These are phyloP conservation scores for Epinephelus coioides DNA, from an alignment of 2,797 vertebrate genomes.

Conservation along the genomic window DNA sequence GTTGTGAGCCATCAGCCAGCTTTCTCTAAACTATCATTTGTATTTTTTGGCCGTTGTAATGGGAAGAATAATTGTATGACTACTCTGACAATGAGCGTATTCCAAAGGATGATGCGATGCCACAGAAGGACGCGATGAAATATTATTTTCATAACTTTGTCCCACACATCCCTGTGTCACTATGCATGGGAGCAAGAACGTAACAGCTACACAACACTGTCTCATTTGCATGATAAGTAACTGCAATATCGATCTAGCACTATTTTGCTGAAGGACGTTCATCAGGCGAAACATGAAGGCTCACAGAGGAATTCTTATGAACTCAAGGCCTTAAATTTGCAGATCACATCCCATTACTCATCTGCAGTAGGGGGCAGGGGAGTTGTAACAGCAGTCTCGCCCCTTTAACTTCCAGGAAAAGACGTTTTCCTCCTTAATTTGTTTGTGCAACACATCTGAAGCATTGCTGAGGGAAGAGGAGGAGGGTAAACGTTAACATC, in stretches of 20 bases:
- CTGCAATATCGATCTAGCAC: not conserved
- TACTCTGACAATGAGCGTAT: not conserved
- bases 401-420: constrained; percentile 58
- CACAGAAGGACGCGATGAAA: not conserved
- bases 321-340: constrained; percentile 27
- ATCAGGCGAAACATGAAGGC: not conserved
- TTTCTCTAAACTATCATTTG: not conserved
- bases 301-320: not conserved
- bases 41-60: not conserved
- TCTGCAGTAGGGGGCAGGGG: constrained; percentile 2
- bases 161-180: not conserved
- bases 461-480: constrained; percentile 48
- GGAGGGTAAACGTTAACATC: constrained; percentile 7
- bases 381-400: constrained; percentile 20
- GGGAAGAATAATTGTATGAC: not conserved
- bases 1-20: not conserved
- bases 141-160: not conserved
- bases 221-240: constrained; percentile 5
- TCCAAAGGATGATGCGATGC: not conserved
- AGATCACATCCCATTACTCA: constrained; percentile 29
- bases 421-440: constrained; percentile 47
- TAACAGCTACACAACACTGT: not conserved
- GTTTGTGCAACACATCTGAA: constrained; percentile 54
- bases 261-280: not conserved
- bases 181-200: not conserved